These are phyloP conservation scores for Cheilosia urbana DNA, from an alignment of 2,888 invertebrate species.

Conservation along the genomic window DNA sequence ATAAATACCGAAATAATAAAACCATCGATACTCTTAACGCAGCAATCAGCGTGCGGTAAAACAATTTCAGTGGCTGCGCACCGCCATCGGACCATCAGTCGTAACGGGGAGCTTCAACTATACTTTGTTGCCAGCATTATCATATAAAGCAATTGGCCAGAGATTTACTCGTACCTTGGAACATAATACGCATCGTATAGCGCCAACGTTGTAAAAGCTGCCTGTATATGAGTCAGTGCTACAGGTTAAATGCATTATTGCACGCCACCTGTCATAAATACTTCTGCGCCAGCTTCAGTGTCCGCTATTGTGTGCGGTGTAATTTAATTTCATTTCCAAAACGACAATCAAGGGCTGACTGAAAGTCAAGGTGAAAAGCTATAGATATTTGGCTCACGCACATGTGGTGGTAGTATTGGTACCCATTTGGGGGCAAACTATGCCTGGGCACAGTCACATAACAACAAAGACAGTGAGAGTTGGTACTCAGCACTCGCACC, in stretches of 20 bases:
- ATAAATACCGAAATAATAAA: conserved; percentile 57
- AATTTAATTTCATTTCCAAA: conserved; percentile 47
- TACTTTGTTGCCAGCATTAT: conserved; percentile 59
- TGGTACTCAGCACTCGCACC: neutral
- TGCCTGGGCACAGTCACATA: neutral
- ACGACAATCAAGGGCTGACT: conserved; percentile 48
- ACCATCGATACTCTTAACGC: conserved; percentile 48
- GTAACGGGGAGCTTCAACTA: conserved; percentile 18
- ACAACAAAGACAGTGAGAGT: conserved; percentile 8
- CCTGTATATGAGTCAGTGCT: conserved; percentile 11
- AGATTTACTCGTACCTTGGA: conserved; percentile 5
- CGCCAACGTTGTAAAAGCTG: conserved; percentile 48
- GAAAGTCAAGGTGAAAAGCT: conserved; percentile 61
- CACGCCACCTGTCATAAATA: conserved; percentile 71
- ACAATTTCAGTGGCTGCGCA: conserved; percentile 22
- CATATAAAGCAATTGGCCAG: conserved; percentile 64
- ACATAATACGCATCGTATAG: neutral
- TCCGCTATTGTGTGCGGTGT: conserved; percentile 38
- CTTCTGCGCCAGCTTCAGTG: conserved; percentile 8
- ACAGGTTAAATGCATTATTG: conserved; percentile 71
- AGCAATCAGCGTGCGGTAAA: neutral
- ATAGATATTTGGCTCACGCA: conserved; percentile 42
- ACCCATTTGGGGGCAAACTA: neutral
- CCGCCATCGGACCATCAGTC: conserved; percentile 43
- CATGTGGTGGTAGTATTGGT: neutral